Evolutionary conservation across 1,140 invertebrate species (phyloP), one percentile per base, ranked within the genome.

Genomic region (Aphaenogaster floridana): DNA sequence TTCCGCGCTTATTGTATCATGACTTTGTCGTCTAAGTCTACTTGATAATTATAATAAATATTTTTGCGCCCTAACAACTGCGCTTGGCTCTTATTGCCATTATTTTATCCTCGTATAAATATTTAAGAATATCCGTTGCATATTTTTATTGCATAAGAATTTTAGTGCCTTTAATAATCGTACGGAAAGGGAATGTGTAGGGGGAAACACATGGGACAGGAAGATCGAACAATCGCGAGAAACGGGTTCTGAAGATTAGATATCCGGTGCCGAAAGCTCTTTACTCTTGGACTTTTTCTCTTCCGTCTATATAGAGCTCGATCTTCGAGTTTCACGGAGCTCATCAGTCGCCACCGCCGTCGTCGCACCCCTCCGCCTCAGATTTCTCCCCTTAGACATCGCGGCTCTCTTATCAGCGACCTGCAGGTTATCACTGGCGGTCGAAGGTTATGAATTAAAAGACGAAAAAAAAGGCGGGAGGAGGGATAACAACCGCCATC

Each of bases 361-460:
- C 42, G 50, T 21, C 9, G 36, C 50, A 9, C 7, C 45, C 71
- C 54, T 45, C 28, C 61, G 21, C n/a, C 54, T 45, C 48, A 9
- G n/a, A 48, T 50, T 36, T 50, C 69, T 50, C 80, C 36, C 69
- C 69, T 72, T 57, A 74, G 84, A 64, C 83, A 21, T 59, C 57
- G 57, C 42, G 52, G 42, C 28, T 39, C 36, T 39, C 88, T 90
- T 90, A 90, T 90, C 89, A 71, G 36, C 85, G 17, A 61, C 63
- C 68, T 63, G 80, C 88, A 90, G 88, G 89, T 90, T 90, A 90
- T 90, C 89, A 69, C 45, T 36, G 86, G 52, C 54, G 79, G 79
- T 61, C 76, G 74, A 74, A 90, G 61, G 90, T 91, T 91, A 90
- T 87, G 89, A 90, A 90, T 91, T 91, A 90, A 91, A 90, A 90